These are phyloP conservation scores for Latrodectus elegans DNA, from an alignment of 2,888 invertebrate genomes.

Conservation along the genomic window DNA sequence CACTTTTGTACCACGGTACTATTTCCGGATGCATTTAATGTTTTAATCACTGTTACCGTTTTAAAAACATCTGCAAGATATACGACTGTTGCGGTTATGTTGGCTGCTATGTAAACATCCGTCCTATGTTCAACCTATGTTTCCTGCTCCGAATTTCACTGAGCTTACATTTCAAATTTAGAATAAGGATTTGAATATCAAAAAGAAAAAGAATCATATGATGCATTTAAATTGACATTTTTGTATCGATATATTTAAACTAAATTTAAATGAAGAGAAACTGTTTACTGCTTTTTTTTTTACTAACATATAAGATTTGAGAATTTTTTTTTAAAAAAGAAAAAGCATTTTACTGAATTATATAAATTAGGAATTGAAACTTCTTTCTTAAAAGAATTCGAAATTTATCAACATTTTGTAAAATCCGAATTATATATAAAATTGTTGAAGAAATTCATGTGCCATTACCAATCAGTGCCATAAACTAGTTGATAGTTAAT, in stretches of 20 bases:
- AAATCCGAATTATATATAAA: neutral
- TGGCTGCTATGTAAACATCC: slow-evolving; percentile 29
- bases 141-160: neutral
- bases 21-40: slow-evolving; percentile 4
- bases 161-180: slow-evolving; percentile 29
- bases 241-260: neutral
- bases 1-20: too few species aligned
- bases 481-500: neutral
- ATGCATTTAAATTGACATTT: neutral
- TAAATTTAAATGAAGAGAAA: neutral
- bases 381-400: too few species aligned
- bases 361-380: too few species aligned
- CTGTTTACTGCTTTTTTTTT: neutral
- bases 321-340: too few species aligned
- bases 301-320: too few species aligned
- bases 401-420: neutral
- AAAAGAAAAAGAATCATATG: neutral
- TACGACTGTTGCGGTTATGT: slow-evolving; percentile 19
- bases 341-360: too few species aligned
- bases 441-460: neutral
- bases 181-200: neutral
- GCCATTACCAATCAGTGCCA: slow-evolving; percentile 1
- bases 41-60: too few species aligned
- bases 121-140: slow-evolving; percentile 30
- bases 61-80: neutral